phyloP scores from a whole-genome alignment of 2,888 invertebrate species.

The Troilus luridus region DNA sequence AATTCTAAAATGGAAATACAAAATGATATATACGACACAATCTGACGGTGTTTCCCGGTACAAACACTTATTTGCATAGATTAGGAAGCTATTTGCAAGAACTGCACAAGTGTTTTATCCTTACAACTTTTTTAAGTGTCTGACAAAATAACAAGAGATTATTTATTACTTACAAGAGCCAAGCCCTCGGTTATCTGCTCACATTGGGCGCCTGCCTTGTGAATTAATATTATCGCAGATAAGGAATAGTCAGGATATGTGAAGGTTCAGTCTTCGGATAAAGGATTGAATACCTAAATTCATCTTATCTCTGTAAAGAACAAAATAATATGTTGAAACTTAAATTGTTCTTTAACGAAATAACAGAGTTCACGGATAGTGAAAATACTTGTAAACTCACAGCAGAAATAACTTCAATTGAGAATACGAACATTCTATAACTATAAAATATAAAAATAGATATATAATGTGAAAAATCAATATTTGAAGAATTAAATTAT shows the following conservation, averaged over 20 bases:
- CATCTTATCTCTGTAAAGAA: neutral
- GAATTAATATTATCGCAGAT: neutral
- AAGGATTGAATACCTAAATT: neutral
- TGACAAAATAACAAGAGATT: neutral
- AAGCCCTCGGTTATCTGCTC: neutral
- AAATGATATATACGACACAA: neutral
- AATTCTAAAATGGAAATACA: neutral
- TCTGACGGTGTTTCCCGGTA: neutral
- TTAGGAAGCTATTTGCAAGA: conserved; percentile 23
- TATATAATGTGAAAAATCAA: too few species aligned
- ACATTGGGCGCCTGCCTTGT: neutral
- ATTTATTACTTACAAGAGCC: conserved; percentile 12
- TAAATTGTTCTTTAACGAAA: neutral
- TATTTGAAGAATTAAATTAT: too few species aligned
- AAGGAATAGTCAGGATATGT: neutral
- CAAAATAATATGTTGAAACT: neutral
- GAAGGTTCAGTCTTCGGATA: neutral
- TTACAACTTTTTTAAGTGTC: conserved; percentile 15
- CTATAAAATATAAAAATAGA: too few species aligned
- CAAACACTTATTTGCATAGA: conserved; percentile 10
- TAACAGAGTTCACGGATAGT: neutral
- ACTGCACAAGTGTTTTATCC: conserved; percentile 27
- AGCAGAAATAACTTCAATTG: too few species aligned
- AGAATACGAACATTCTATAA: too few species aligned
- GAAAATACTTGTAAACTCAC: too few species aligned